Percentiles rank a stretch among this genome's conserved stretches.
Conservation (phyloP, 1,140 invertebrate genomes). For the Episyrphus balteatus region DNA sequence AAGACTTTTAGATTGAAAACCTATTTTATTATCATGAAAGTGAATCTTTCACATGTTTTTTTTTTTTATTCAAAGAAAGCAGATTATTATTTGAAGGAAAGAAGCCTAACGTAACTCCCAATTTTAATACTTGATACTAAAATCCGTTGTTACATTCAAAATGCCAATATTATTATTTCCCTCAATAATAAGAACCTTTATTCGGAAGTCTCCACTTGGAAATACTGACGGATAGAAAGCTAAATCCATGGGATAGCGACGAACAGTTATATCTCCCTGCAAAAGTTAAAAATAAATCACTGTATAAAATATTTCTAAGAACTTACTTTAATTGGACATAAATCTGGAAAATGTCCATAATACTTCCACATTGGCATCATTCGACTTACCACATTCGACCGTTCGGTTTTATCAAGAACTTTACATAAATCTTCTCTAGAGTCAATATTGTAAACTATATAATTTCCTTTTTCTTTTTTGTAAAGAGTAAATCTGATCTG, state of each 20-base stretch:
- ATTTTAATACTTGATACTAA: neutral
- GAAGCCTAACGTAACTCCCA: too few species aligned
- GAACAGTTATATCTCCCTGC: neutral
- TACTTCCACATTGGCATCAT: neutral
- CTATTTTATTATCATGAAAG: too few species aligned
- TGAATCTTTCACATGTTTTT: too few species aligned
- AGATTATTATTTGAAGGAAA: too few species aligned
- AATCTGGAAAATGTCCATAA: neutral
- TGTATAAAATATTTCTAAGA: too few species aligned
- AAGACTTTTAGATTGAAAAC: too few species aligned
- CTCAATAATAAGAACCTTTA: neutral
- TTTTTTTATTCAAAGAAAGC: too few species aligned
- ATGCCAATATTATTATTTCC: neutral
- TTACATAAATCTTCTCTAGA: neutral
- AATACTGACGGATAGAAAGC: neutral
- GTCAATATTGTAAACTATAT: neutral
- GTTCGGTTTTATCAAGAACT: neutral
- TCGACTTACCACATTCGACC: neutral
- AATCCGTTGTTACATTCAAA: neutral
- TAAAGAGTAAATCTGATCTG: too few species aligned
- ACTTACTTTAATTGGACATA: neutral
- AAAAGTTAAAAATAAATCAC: too few species aligned
- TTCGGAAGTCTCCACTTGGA: neutral
- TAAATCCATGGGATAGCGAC: neutral
- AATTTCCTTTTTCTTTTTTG: too few species aligned